Evolutionary conservation across 2,888 invertebrate species (phyloP).

Genomic region (Tiliacea citrago): DNA sequence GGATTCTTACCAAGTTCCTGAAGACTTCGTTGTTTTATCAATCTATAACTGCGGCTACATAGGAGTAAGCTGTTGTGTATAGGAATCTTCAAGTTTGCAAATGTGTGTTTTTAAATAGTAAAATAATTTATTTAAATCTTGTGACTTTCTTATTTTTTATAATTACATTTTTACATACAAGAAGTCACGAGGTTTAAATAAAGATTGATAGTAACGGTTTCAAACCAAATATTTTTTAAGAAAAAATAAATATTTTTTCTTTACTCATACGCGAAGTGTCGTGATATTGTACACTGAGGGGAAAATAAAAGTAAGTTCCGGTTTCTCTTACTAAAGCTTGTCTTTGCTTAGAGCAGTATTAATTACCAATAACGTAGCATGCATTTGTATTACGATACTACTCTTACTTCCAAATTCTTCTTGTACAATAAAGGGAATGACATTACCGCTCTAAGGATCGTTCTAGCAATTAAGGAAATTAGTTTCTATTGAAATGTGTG

Average conservation of each 20-base stretch:
- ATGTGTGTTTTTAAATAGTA: not conserved
- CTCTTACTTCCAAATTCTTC: conserved; percentile 68
- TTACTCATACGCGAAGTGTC: conserved; percentile 66
- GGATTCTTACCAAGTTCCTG: not conserved
- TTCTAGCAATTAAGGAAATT: conserved; percentile 47
- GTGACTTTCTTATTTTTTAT: not conserved
- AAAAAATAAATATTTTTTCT: not conserved
- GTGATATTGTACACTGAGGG: conserved; percentile 90
- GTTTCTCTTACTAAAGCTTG: conserved; percentile 80
- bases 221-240: not conserved
- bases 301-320: conserved; percentile 87
- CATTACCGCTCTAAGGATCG: conserved; percentile 87
- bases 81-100: not conserved
- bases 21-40: not conserved
- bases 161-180: not conserved
- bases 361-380: conserved; percentile 78
- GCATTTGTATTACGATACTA: conserved; percentile 74
- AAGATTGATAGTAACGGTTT: not conserved
- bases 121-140: not conserved
- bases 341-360: conserved; percentile 88
- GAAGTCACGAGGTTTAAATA: conserved; percentile 10
- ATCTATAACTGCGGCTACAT: too few relatives aligned
- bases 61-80: conserved; percentile 35
- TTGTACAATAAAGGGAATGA: conserved; percentile 90
- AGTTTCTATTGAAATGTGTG: conserved; percentile 42